Conservation (phyloP, 2,888 invertebrate genomes). For the Uropetala carovei region DNA sequence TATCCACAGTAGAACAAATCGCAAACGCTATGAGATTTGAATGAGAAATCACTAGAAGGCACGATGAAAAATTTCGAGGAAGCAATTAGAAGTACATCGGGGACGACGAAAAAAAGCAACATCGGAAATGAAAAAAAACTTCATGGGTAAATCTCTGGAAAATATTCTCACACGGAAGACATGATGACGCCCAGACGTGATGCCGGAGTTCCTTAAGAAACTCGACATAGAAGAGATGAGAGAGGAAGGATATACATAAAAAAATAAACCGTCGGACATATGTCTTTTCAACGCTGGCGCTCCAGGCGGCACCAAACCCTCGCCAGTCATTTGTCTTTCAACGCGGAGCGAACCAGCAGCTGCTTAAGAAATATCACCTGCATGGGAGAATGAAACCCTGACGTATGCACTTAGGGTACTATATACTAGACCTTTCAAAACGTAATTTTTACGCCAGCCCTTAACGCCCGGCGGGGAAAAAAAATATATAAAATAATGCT, state of each 20-base stretch:
- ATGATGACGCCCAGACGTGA: not conserved
- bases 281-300: constrained; percentile 51
- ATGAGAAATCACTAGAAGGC: no score
- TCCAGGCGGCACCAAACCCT: constrained; percentile 28
- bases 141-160: not conserved
- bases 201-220: constrained; percentile 3
- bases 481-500: not conserved
- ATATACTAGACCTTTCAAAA: constrained; percentile 49
- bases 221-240: constrained; percentile 3
- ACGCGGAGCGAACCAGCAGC: constrained; percentile 53
- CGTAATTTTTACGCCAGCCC: constrained; percentile 41
- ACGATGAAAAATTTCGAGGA: no score
- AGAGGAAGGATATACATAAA: not conserved
- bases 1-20: no score
- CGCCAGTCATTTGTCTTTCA: constrained; percentile 56
- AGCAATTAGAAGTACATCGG: no score
- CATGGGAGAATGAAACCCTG: constrained; percentile 26
- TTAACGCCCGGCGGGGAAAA: not conserved
- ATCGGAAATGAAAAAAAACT: not conserved
- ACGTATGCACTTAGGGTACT: constrained; percentile 22
- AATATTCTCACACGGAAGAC: constrained; percentile 40
- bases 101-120: no score
- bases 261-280: constrained; percentile 57
- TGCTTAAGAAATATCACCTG: constrained; percentile 54
- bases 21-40: no score